Base-by-base conservation (phyloP, 2,797 vertebrate species). In the Agapornis canus region DNA sequence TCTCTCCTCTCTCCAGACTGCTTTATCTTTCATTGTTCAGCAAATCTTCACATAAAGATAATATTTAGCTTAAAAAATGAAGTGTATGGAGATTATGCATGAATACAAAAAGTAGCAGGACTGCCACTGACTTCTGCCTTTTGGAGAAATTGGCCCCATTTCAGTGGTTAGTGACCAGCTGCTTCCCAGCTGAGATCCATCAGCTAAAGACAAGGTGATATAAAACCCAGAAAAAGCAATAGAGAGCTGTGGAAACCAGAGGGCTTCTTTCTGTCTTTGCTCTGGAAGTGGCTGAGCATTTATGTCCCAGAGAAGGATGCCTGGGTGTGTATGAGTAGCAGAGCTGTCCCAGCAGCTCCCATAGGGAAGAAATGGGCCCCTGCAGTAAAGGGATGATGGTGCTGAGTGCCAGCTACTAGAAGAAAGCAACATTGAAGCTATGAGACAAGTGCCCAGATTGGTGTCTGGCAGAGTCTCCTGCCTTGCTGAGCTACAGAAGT, bases 171-270 rank as follows among this genome's bases (percentile, higher is more conserved):
- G 60, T 13, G 68, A 93, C 78, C 71, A 92, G 75, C 82, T 91
- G 84, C 48, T n/a, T 92, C 56, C 60, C 51, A 68, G 75, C 45
- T 80, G 82, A 82, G 79, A 78, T 65, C 66, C 63, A 70, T 51
- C 84, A 85, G 86, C 71, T 93, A 57, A 91, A 93, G 42, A 82
- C 39, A 76, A 84, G 37, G 87, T 63, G 42, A 85, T 73, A 56
- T 23, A 76, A 82, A 85, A 82, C 31, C 19, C 27, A 91, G 32
- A 21, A 76, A 68, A 87, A 85, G 48, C 3, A 0, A 1, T 8
- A 65, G 70, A 77, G 56, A 76, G 45, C 64, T 81, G 56, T 48
- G 56, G 59, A 88, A 90, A 83, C 23, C 12, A 16, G 21, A 63
- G 40, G 10, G 48, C 32, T 91, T 72, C 39, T 73, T 82, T 77